phyloP scores from a whole-genome alignment of 2,797 vertebrate species.

The Tadarida brasiliensis region DNA sequence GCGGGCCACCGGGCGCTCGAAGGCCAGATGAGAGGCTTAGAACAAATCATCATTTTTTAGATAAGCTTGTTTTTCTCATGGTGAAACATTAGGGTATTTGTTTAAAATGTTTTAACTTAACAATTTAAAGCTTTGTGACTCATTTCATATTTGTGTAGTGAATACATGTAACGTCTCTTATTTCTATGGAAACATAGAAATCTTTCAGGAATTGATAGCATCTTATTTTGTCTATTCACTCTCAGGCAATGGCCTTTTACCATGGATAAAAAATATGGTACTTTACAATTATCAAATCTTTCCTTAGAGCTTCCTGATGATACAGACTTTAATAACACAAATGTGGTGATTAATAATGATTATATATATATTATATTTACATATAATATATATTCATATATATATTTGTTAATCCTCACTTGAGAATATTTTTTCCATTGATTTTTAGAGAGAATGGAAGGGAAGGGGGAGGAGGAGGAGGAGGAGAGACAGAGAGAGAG shows the following conservation, averaged over 20 bases:
- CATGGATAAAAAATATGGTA: neutral
- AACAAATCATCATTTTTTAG: neutral
- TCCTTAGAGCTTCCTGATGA: conserved; percentile 18
- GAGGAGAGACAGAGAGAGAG: too few relatives aligned
- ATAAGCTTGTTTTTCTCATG: neutral
- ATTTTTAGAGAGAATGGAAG: too few relatives aligned
- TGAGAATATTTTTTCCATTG: too few relatives aligned
- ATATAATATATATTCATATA: too few relatives aligned
- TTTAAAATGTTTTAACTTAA: neutral
- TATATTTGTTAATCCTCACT: too few relatives aligned
- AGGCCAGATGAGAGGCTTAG: neutral
- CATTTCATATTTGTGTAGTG: neutral
- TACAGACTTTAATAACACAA: conserved; percentile 18
- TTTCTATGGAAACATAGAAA: conserved; percentile 20
- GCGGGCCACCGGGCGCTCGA: neutral
- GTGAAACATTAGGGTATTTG: neutral
- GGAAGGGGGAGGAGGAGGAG: too few relatives aligned
- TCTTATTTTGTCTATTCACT: conserved; percentile 2
- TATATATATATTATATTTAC: too few relatives aligned
- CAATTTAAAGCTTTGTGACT: neutral
- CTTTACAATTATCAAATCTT: neutral
- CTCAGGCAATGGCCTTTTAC: neutral
- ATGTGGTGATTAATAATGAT: neutral
- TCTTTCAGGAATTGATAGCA: neutral
- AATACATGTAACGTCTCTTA: neutral